Percentiles rank a stretch among this genome's conserved stretches.
Conservation (phyloP, 2,797 vertebrate species). For the Ibycter americanus region DNA sequence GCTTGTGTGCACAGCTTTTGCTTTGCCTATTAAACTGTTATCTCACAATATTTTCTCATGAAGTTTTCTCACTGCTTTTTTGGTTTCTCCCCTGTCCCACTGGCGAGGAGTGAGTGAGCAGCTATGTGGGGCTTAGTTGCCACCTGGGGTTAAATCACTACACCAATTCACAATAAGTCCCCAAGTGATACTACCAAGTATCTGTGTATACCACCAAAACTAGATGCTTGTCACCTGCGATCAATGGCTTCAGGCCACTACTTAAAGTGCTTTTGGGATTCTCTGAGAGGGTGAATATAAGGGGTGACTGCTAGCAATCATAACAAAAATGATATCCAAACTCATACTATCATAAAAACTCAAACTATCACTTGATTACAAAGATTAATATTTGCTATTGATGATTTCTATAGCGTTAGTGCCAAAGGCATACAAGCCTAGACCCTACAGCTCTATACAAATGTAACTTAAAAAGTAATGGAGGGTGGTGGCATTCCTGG, state of each 20-base stretch:
- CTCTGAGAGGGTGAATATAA: background rate
- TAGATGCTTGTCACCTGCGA: background rate
- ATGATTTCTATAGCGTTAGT: background rate
- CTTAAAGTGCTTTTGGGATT: background rate
- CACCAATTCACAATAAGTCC: background rate
- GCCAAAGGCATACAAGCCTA: background rate
- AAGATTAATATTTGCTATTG: background rate
- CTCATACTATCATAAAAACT: too few relatives aligned
- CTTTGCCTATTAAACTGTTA: background rate
- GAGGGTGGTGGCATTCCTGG: background rate
- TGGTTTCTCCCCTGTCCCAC: background rate
- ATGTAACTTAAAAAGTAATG: background rate
- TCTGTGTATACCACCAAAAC: background rate
- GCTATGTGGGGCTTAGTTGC: background rate
- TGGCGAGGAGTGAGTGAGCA: accelerated
- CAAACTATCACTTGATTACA: background rate
- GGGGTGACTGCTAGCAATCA: background rate
- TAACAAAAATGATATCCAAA: background rate
- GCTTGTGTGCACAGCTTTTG: background rate
- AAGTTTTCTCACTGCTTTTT: background rate
- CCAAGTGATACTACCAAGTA: background rate
- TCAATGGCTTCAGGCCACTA: background rate
- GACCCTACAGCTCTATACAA: background rate
- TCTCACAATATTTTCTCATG: background rate
- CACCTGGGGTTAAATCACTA: background rate